These are phyloP conservation scores for Theristicus caerulescens DNA, from an alignment of 2,113 vertebrate species.

Conservation along the genomic window DNA sequence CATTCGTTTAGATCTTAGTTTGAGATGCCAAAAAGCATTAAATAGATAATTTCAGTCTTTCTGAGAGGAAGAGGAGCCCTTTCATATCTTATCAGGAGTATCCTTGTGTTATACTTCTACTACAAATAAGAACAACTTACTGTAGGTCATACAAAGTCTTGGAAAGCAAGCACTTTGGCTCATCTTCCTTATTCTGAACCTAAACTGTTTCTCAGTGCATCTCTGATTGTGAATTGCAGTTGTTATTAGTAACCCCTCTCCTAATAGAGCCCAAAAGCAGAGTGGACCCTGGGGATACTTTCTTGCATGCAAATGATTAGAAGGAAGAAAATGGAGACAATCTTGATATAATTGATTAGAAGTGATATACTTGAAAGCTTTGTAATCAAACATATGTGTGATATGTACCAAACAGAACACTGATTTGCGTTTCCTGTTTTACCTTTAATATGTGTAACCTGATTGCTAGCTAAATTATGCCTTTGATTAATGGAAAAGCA, in stretches of 20 bases:
- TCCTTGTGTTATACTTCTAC: not conserved
- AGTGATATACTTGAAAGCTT: not conserved
- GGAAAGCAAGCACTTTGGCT: not conserved
- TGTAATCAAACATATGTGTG: conserved; percentile 1
- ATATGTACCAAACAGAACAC: not conserved
- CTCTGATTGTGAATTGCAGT: not conserved
- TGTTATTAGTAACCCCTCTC: not conserved
- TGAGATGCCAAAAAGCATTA: not conserved
- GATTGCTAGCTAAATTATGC: conserved; percentile 12
- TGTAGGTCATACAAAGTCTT: not conserved
- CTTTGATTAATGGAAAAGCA: conserved; percentile 48
- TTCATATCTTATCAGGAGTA: not conserved
- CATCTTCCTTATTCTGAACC: not conserved
- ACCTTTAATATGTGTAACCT: not conserved
- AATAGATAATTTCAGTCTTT: not conserved
- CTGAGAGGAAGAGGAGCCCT: not conserved
- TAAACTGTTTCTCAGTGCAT: not conserved
- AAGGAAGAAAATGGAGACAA: not conserved
- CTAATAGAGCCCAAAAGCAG: not conserved
- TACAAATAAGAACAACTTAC: not conserved
- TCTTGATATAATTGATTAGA: conserved; percentile 7
- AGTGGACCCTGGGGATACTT: not conserved
- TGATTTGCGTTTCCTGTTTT: conserved; percentile 35
- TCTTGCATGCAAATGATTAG: not conserved
- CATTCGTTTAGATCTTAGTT: not conserved